A percentile compares a stretch with the other conserved stretches of the same genome.
These are phyloP conservation scores for Sialis fuliginosa DNA, from an alignment of 2,888 invertebrate genomes.

Conservation along the genomic window DNA sequence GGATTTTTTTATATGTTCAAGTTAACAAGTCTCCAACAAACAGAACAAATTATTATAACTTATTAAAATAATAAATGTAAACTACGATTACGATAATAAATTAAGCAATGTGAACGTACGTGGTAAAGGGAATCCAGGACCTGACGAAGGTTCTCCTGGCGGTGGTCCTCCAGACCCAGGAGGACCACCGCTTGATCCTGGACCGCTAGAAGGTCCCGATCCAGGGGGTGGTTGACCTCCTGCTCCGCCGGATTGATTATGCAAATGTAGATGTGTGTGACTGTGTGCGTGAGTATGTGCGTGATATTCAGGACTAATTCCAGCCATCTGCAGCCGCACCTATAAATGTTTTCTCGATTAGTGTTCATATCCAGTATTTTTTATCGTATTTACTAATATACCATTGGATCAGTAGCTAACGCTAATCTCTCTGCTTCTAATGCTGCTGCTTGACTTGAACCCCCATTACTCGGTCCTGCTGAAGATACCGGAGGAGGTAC, in stretches of 20 bases:
- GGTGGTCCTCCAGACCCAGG: constrained; percentile 8
- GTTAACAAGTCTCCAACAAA: not conserved
- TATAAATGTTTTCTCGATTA: constrained; percentile 10
- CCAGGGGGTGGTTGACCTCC: constrained; percentile 37
- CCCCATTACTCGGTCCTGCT: constrained; percentile 33
- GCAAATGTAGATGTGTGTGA: constrained; percentile 79
- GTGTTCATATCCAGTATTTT: no score
- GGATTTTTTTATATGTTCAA: no score
- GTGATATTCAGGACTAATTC: constrained; percentile 75
- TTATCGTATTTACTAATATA: constrained; percentile 19
- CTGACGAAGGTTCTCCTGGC: constrained; percentile 21
- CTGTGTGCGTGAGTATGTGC: constrained; percentile 86
- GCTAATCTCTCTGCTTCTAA: constrained; percentile 52
- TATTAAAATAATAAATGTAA: not conserved
- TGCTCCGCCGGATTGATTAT: constrained; percentile 30
- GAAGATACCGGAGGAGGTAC: constrained; percentile 31
- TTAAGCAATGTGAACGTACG: constrained; percentile 20
- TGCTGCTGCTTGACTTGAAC: constrained; percentile 32
- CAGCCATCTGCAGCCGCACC: constrained; percentile 79
- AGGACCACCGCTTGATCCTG: not conserved
- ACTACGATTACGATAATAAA: not conserved
- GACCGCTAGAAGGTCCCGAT: not conserved
- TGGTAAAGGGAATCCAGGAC: constrained; percentile 27
- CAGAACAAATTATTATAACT: not conserved
- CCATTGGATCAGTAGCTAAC: constrained; percentile 80